phyloP scores from a whole-genome alignment of 2,888 invertebrate species.

The Mythimna lalbum region DNA sequence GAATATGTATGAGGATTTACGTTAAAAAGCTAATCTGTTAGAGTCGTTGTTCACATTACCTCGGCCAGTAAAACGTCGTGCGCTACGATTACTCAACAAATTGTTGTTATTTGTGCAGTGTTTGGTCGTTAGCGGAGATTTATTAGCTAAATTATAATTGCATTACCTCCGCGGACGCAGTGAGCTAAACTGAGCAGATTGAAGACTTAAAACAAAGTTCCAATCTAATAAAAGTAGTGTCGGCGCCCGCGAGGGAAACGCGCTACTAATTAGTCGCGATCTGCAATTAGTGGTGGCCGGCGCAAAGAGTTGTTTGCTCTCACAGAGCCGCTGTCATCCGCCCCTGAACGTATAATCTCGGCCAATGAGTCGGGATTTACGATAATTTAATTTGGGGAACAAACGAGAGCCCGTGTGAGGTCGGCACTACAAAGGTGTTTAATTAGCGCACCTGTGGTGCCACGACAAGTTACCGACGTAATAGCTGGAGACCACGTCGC shows the following conservation, averaged over 20 bases:
- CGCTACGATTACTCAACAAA: constrained; percentile 25
- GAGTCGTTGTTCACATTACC: constrained; percentile 51
- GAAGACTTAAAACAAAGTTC: constrained; percentile 57
- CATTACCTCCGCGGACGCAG: constrained; percentile 42
- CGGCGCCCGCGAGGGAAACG: constrained; percentile 46
- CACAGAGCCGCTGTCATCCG: constrained; percentile 66
- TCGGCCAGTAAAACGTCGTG: constrained; percentile 22
- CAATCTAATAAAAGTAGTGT: constrained; percentile 61
- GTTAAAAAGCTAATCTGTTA: constrained; percentile 53
- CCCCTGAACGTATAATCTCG: constrained; percentile 66
- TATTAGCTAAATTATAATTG: constrained; percentile 65
- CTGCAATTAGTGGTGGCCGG: constrained; percentile 65
- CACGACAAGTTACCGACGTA: constrained; percentile 62
- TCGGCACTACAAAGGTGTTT: constrained; percentile 72
- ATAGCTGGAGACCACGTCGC: constrained; percentile 52
- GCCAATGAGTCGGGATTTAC: constrained; percentile 70
- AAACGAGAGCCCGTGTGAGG: constrained; percentile 56
- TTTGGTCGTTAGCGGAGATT: constrained; percentile 53
- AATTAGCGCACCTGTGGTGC: constrained; percentile 68
- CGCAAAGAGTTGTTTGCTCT: constrained; percentile 62
- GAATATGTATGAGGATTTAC: constrained; percentile 62
- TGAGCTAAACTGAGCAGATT: constrained; percentile 51
- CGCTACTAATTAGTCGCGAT: constrained; percentile 65
- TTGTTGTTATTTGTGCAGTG: constrained; percentile 42
- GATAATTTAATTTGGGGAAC: constrained; percentile 73